Evolutionary conservation across 2,113 vertebrate species (phyloP), one percentile per base, ranked within the genome.

Genomic region (Vulpes vulpes): DNA sequence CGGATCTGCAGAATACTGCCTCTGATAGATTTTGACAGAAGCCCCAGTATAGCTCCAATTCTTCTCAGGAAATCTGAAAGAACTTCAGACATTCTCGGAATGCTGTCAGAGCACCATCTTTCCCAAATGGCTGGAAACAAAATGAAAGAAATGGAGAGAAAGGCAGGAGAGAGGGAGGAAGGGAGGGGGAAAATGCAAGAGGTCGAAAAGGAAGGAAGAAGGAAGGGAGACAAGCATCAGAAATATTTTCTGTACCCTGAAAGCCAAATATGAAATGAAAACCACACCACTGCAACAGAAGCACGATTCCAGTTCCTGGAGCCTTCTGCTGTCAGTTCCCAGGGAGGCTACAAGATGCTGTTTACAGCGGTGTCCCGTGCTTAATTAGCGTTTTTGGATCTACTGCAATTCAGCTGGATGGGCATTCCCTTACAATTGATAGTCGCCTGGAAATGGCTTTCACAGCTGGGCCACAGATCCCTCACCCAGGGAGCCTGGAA

Each of bases 331-430:
- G 32, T 78, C 74, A 79, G 82, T 97, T 97, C 97, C 95, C 35
- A 59, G 67, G 98, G 97, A 98, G 96, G 95, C 95, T 85, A 84
- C 96, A 98, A 98, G 98, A 98, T 97, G 98, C 97, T 15, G 69
- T 92, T 93, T 96, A 0, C 98, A 98, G 97, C 69, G 8, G 91
- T 84, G 35, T 93, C 97, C 97, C 83, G 0, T 15, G 95, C 97
- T 97, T 98, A 97, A 98, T 98, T 98, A 98, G 98, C 97, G 97
- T 98, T 98, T 98, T 98, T 98, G 98, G 98, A 98, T 97, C 96
- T 93, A 57, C 92, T 91, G 51, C 98, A 96, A 97, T 98, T 98
- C 98, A 98, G 98, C 98, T 98, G 98, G 97, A 98, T 55, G 97
- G 97, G 97, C 98, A 97, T 98, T 98, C 98, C 96, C 96, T 98